Percentiles rank a stretch among this genome's conserved stretches.
These are phyloP conservation scores for Eupithecia abbreviata DNA, from an alignment of 2,888 invertebrate species.

Conservation along the genomic window DNA sequence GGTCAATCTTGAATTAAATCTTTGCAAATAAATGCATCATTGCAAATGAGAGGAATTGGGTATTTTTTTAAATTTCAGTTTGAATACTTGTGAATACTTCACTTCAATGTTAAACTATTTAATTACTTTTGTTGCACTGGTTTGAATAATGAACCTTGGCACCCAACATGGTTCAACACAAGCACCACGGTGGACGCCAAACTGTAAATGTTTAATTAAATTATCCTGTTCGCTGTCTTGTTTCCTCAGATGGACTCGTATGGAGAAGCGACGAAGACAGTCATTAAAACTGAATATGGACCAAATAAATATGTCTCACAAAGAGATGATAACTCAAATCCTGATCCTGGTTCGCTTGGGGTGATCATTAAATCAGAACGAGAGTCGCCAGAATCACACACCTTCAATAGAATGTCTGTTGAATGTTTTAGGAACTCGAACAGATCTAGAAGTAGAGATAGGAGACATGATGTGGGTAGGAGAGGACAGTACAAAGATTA, in stretches of 20 bases:
- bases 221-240: slow-evolving; percentile 7
- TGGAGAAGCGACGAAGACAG: slow-evolving; percentile 43
- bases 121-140: no score
- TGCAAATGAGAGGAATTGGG: no score
- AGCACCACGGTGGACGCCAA: background rate
- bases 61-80: no score
- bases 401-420: background rate
- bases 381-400: slow-evolving; percentile 26
- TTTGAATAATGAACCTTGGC: background rate
- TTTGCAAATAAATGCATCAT: no score
- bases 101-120: no score
- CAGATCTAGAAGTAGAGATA: slow-evolving; percentile 22
- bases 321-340: slow-evolving; percentile 16
- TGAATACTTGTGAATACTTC: no score
- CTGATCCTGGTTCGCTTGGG: slow-evolving; percentile 6
- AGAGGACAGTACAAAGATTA: slow-evolving; percentile 15
- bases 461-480: slow-evolving; percentile 9
- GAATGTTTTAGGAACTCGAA: slow-evolving; percentile 9
- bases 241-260: slow-evolving; percentile 61
- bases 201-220: background rate
- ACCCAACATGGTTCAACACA: background rate
- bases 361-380: slow-evolving; percentile 32
- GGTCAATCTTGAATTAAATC: no score
- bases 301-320: slow-evolving; percentile 31
- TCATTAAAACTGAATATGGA: slow-evolving; percentile 43